These are phyloP conservation scores for Triops longicaudatus DNA, from an alignment of 1,140 invertebrate species.

Conservation along the genomic window DNA sequence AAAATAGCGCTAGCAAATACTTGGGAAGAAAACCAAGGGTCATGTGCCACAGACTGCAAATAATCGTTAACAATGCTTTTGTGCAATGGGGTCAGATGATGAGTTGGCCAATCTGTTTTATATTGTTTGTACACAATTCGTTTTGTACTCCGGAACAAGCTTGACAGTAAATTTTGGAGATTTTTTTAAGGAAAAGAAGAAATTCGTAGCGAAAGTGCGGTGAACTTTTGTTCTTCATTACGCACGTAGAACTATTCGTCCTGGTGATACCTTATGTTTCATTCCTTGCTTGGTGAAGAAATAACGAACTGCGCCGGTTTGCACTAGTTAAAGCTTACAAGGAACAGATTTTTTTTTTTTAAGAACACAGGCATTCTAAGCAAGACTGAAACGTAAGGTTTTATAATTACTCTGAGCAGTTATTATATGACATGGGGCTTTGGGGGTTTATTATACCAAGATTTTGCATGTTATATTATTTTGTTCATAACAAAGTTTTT, in stretches of 20 bases:
- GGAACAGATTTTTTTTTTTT: neutral
- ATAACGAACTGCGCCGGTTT: neutral
- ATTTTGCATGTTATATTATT: neutral
- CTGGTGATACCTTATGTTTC: constrained; percentile 12
- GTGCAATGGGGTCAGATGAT: neutral
- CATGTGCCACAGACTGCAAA: constrained; percentile 1
- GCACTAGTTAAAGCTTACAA: neutral
- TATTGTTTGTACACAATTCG: no score
- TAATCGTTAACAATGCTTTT: constrained; percentile 5
- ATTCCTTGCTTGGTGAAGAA: neutral
- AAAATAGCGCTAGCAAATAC: neutral
- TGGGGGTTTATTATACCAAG: neutral
- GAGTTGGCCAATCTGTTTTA: neutral
- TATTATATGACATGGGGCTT: neutral
- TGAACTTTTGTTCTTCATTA: neutral
- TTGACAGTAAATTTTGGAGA: neutral
- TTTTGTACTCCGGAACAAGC: neutral
- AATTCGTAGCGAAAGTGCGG: neutral
- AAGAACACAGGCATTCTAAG: neutral
- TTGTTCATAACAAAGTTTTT: neutral
- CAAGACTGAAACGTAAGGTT: constrained; percentile 9
- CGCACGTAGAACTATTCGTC: neutral
- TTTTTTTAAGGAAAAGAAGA: neutral
- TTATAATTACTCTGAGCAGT: neutral
- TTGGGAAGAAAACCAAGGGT: neutral